A percentile compares a stretch with the other conserved stretches of the same genome.
These are phyloP conservation scores for Dryobota labecula DNA, from an alignment of 2,888 invertebrate genomes.

Conservation along the genomic window DNA sequence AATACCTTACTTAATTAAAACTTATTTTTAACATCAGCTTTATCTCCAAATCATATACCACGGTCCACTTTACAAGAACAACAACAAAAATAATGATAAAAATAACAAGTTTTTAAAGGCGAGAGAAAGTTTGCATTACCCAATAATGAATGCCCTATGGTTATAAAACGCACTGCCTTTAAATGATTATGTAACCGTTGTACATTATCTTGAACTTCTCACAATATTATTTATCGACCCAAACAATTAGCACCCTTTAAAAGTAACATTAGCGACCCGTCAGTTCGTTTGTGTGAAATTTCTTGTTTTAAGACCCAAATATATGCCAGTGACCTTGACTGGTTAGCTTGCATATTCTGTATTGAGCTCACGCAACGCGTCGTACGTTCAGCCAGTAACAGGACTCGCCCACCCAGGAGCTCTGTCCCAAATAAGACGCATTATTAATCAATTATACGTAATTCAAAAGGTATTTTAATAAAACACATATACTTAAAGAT, in stretches of 20 bases:
- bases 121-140: slow-evolving; percentile 32
- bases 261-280: no score
- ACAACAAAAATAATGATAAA: not conserved
- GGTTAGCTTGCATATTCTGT: no score
- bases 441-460: no score
- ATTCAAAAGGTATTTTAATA: no score
- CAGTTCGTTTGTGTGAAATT: no score
- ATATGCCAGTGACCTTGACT: no score
- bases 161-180: slow-evolving; percentile 14
- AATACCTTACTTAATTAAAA: not conserved
- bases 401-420: no score
- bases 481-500: no score
- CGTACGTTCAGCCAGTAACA: no score
- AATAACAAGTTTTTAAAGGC: slow-evolving; percentile 24
- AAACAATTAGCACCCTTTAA: not conserved
- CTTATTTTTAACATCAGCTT: not conserved
- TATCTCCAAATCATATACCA: slow-evolving; percentile 20
- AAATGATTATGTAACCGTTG: slow-evolving; percentile 14
- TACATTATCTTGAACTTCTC: not conserved
- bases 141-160: slow-evolving; percentile 33
- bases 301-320: no score
- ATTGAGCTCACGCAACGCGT: no score
- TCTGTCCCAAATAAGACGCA: no score
- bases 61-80: slow-evolving; percentile 1
- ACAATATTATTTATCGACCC: not conserved